Conservation (phyloP, 1,140 invertebrate genomes). For the Drosophila littoralis region DNA sequence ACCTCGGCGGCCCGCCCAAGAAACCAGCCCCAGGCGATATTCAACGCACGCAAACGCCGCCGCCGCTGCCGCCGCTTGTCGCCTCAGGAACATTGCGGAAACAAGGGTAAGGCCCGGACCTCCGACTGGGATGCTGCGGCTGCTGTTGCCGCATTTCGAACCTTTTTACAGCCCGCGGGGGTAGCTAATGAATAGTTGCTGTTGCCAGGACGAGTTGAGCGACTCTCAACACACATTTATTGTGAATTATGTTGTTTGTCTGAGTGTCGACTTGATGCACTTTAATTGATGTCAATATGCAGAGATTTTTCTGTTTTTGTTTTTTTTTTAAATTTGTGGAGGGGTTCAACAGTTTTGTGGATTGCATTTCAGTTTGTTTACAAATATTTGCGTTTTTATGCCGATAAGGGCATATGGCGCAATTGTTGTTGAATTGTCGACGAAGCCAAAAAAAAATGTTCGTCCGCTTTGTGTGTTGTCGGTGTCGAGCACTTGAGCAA, state of each 20-base stretch:
- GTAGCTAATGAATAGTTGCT: slow-evolving; percentile 78
- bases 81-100: slow-evolving; percentile 56
- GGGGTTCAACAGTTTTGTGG: slow-evolving; percentile 45
- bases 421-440: slow-evolving; percentile 39
- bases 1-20: slow-evolving; percentile 58
- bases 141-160: slow-evolving; percentile 48
- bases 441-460: slow-evolving; percentile 13
- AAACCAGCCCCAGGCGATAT: slow-evolving; percentile 62
- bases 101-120: slow-evolving; percentile 62
- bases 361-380: slow-evolving; percentile 73
- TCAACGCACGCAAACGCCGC: slow-evolving; percentile 59
- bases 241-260: slow-evolving; percentile 83
- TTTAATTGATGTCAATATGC: slow-evolving; percentile 84
- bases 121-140: slow-evolving; percentile 69
- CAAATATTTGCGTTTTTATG: slow-evolving; percentile 69
- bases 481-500: slow-evolving; percentile 50
- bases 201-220: slow-evolving; percentile 42
- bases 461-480: slow-evolving; percentile 17
- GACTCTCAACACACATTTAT: slow-evolving; percentile 74
- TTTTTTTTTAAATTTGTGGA: slow-evolving; percentile 2
- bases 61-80: slow-evolving; percentile 52
- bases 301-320: slow-evolving; percentile 63
- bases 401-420: slow-evolving; percentile 69
- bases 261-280: slow-evolving; percentile 79
- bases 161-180: slow-evolving; percentile 63